Conservation (phyloP, 2,888 invertebrate species). For the Xanthorhoe designata region DNA sequence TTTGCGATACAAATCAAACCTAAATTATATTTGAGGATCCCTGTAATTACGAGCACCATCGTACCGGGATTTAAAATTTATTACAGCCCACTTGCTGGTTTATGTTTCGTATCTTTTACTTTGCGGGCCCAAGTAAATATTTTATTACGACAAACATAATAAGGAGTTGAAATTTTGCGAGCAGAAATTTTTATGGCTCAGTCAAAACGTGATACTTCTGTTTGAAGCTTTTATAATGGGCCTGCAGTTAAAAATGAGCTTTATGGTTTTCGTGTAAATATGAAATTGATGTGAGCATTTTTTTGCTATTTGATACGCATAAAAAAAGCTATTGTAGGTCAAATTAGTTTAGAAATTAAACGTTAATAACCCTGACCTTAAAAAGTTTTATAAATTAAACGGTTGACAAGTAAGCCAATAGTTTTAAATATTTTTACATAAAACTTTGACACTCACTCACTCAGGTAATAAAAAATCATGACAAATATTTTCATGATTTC, state of each 20-base stretch:
- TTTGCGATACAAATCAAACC: slow-evolving; percentile 28
- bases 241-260: background rate
- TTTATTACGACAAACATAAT: slow-evolving; percentile 52
- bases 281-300: background rate
- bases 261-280: background rate
- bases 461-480: too few relatives aligned
- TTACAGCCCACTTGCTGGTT: slow-evolving; percentile 41
- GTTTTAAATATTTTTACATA: too few relatives aligned
- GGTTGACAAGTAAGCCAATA: too few relatives aligned
- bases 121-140: slow-evolving; percentile 55
- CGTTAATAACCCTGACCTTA: too few relatives aligned
- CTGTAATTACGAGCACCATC: slow-evolving; percentile 49
- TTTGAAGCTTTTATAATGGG: background rate
- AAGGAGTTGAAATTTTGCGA: slow-evolving; percentile 46
- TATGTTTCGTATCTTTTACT: slow-evolving; percentile 45
- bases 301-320: background rate
- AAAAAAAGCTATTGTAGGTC: too few relatives aligned
- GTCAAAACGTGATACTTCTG: slow-evolving; percentile 15
- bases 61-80: slow-evolving; percentile 49
- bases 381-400: too few relatives aligned
- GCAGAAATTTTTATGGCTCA: slow-evolving; percentile 40
- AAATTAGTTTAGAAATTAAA: too few relatives aligned
- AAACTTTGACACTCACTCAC: too few relatives aligned
- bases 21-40: slow-evolving; percentile 20
- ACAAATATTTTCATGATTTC: too few relatives aligned